Evolutionary conservation across 2,888 invertebrate species (phyloP), one percentile per base, ranked within the genome.

Genomic region (Cryptocephalus primarius): DNA sequence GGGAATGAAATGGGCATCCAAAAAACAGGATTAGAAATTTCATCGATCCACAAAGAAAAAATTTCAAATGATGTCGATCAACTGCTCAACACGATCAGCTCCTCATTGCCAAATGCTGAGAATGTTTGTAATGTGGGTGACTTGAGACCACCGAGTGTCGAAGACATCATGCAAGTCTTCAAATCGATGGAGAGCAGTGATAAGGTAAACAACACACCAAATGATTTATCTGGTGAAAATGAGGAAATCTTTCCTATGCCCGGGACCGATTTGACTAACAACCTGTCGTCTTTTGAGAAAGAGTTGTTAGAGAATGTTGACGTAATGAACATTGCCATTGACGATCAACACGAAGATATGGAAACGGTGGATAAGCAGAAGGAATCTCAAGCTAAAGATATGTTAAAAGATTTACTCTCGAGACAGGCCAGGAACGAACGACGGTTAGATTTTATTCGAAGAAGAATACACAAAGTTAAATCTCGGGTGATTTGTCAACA

Each of bases 391-490:
- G 69, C 75, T 4, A 69, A 72, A 39, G 79, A 78, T 48, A 73
- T 76, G 40, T 72, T 77, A 47, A 72, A 73, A 32, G 76, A 75
- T 57, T 60, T 71, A 11, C 65, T 71, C 47, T 72, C 71, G 49
- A 61, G 70, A 32, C 84, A 85, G 60, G 72, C 73, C 43, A 77
- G 80, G 46, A 72, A 85, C 45, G 82, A 85, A 60, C 73, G 84
- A 36, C 76, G 83, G 53, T 76, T 83, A 57, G 84, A 86, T 42
- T 83, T 85, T 63, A 69, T 92, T 44, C 64, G 83, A 57, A 74
- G 88, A 54, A 75, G 91, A 52, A 69, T 89, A 48, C 74, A 85
- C 10, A 87, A 88, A 63, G 69, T 88, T 22, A 89, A 92, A 65
- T 79, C 83, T 0, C 76, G 82, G 44, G 73, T 82, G 33, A 77